phyloP scores from a whole-genome alignment of 2,888 invertebrate genomes.

The Cybosia mesomella region DNA sequence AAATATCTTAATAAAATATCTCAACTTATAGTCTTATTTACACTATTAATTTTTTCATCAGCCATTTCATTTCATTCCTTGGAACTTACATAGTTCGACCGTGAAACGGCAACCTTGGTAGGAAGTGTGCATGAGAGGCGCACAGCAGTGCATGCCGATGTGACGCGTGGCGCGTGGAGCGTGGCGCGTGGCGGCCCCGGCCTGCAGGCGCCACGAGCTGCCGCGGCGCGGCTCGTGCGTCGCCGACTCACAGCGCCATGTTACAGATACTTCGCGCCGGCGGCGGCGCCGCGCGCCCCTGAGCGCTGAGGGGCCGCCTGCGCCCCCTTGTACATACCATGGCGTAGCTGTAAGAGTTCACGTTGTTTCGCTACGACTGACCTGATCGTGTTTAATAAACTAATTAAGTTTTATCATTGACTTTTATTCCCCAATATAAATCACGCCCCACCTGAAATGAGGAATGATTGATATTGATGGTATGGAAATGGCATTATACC shows the following conservation, averaged over 20 bases:
- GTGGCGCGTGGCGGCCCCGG: too few relatives aligned
- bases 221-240: not conserved
- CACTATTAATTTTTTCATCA: not conserved
- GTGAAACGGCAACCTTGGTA: constrained; percentile 5
- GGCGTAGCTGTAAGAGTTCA: constrained; percentile 60
- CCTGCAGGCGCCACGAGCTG: constrained; percentile 20
- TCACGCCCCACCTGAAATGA: too few relatives aligned
- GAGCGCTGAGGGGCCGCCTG: constrained; percentile 29
- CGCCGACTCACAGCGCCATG: not conserved
- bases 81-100: constrained; percentile 2
- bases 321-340: constrained; percentile 58
- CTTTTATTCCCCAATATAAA: constrained; percentile 46
- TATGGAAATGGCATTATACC: not conserved
- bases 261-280: constrained; percentile 36
- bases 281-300: not conserved
- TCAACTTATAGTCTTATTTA: too few relatives aligned
- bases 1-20: too few relatives aligned
- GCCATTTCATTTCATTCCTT: not conserved
- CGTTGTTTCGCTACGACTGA: constrained; percentile 62
- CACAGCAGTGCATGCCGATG: constrained; percentile 33
- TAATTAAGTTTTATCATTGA: constrained; percentile 56
- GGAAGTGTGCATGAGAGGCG: constrained; percentile 34
- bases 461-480: too few relatives aligned
- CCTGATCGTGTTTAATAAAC: constrained; percentile 65
- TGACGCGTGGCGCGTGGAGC: too few relatives aligned